These are phyloP conservation scores for Baronia brevicornis DNA, from an alignment of 2,888 invertebrate species.

Conservation along the genomic window DNA sequence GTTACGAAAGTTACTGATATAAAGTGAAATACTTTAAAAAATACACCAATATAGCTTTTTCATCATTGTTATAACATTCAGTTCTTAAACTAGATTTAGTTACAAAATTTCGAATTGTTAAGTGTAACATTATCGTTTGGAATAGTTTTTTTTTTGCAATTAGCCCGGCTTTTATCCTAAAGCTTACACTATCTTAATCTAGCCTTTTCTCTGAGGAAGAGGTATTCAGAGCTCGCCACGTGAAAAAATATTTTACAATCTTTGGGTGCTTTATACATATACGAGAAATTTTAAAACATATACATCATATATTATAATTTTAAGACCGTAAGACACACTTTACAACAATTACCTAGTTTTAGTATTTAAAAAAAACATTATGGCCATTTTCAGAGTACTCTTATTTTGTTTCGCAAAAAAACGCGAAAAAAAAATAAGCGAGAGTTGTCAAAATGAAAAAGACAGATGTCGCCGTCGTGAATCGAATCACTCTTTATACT, in stretches of 20 bases:
- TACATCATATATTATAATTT: too few species aligned
- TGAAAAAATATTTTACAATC: conserved; percentile 39
- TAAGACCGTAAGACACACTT: too few species aligned
- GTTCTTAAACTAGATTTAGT: too few species aligned
- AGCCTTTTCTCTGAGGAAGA: conserved; percentile 14
- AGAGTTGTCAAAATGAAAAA: neutral
- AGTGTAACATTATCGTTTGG: conserved; percentile 10
- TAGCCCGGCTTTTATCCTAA: conserved; percentile 12
- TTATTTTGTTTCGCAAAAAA: conserved; percentile 5
- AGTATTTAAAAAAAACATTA: neutral
- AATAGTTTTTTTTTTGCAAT: conserved; percentile 8
- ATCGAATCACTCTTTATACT: conserved; percentile 10
- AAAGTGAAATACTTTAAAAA: too few species aligned
- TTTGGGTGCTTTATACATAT: conserved; percentile 38
- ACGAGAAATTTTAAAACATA: too few species aligned
- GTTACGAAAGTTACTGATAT: too few species aligned
- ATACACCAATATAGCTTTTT: too few species aligned
- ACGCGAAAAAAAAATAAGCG: conserved; percentile 8
- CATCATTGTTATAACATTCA: too few species aligned
- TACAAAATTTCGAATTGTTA: too few species aligned
- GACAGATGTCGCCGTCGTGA: neutral
- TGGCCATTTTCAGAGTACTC: conserved; percentile 1
- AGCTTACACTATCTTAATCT: conserved; percentile 18
- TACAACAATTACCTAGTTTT: too few species aligned
- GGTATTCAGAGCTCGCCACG: conserved; percentile 43